phyloP scores from a whole-genome alignment of 2,888 invertebrate species.

The Heliconius hortense region DNA sequence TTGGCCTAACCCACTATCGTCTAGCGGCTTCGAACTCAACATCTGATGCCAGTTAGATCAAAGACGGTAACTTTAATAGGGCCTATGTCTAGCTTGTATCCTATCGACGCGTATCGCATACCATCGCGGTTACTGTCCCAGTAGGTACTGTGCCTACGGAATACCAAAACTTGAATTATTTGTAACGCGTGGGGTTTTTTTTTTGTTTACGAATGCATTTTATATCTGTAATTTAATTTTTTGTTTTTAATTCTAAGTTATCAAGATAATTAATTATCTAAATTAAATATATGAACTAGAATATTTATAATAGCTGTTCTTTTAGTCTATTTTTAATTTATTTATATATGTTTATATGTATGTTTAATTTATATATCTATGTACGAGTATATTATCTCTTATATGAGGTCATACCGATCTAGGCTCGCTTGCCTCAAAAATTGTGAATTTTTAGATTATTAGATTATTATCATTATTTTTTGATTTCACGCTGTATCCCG shows the following conservation, averaged over 20 bases:
- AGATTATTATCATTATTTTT: no score
- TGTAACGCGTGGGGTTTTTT: slow-evolving; percentile 34
- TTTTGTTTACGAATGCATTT: neutral
- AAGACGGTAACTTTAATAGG: slow-evolving; percentile 65
- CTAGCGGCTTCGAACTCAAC: slow-evolving; percentile 50
- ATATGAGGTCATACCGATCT: no score
- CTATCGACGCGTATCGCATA: slow-evolving; percentile 56
- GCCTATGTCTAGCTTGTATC: slow-evolving; percentile 47
- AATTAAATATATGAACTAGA: neutral
- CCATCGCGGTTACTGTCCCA: slow-evolving; percentile 57
- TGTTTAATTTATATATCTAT: no score
- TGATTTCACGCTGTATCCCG: no score
- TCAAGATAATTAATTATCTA: neutral
- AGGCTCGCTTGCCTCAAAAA: no score
- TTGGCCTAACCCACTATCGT: slow-evolving; percentile 34
- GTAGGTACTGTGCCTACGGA: slow-evolving; percentile 49
- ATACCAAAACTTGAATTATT: slow-evolving; percentile 48
- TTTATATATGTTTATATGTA: no score
- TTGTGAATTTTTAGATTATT: no score
- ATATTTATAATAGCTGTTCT: neutral
- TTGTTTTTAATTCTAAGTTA: neutral
- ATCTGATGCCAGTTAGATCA: slow-evolving; percentile 57
- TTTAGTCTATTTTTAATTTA: neutral
- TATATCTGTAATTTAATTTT: neutral
- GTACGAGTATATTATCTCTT: no score